These are phyloP conservation scores for Spinus pinus DNA, from an alignment of 2,797 vertebrate genomes.

Conservation along the genomic window DNA sequence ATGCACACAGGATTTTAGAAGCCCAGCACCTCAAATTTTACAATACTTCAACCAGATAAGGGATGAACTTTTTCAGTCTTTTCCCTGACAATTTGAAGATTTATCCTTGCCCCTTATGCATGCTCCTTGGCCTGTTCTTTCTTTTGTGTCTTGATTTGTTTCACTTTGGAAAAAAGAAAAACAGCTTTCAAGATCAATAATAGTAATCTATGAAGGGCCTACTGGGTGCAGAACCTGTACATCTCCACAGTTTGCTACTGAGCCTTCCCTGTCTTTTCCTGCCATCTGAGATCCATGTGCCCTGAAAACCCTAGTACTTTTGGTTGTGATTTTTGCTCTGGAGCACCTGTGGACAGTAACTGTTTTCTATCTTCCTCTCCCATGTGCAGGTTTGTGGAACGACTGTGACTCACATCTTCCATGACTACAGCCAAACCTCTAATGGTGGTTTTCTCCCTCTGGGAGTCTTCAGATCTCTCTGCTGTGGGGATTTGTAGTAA, in stretches of 20 bases:
- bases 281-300: neutral
- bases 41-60: neutral
- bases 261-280: neutral
- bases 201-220: neutral
- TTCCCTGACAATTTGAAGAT: neutral
- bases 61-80: neutral
- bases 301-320: neutral
- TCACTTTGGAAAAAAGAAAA: neutral
- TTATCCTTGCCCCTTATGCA: neutral
- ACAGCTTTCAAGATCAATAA: neutral
- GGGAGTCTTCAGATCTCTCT: neutral
- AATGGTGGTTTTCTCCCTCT: neutral
- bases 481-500: neutral
- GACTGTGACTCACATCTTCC: neutral
- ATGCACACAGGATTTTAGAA: neutral
- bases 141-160: neutral
- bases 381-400: neutral
- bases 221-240: neutral
- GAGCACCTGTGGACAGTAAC: neutral
- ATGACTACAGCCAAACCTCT: neutral
- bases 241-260: neutral
- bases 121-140: neutral
- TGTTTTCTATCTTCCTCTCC: neutral
- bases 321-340: neutral
- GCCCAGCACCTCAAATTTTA: neutral